Conservation (phyloP, 2,888 invertebrate genomes). For the Cephalotes varians region DNA sequence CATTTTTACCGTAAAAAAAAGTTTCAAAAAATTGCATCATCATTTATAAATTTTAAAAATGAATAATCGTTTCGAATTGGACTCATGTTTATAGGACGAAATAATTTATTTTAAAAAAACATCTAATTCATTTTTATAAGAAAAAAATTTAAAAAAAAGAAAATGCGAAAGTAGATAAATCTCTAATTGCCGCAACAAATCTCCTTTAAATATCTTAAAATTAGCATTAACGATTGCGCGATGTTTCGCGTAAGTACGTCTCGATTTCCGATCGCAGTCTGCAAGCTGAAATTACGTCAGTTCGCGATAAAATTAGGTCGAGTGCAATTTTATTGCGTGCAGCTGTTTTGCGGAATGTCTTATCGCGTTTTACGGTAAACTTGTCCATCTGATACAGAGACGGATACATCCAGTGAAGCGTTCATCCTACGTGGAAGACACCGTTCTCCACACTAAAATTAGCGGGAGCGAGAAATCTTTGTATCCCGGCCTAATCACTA, state of each 20-base stretch:
- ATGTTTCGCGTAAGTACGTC: neutral
- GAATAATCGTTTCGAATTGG: no score
- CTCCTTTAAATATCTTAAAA: neutral
- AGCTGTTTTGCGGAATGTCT: slow-evolving; percentile 43
- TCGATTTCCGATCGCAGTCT: slow-evolving; percentile 48
- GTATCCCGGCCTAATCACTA: neutral
- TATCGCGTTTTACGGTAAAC: slow-evolving; percentile 29
- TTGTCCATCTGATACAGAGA: slow-evolving; percentile 1
- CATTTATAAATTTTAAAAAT: no score
- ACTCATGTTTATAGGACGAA: no score
- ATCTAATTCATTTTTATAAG: neutral
- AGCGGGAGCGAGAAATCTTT: neutral
- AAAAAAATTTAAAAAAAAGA: neutral
- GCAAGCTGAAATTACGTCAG: slow-evolving; percentile 52
- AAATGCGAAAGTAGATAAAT: neutral
- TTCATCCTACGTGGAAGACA: neutral
- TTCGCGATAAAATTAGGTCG: slow-evolving; percentile 60
- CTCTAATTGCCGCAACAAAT: neutral
- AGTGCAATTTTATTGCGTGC: slow-evolving; percentile 56
- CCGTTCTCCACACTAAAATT: neutral
- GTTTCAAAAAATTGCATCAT: no score
- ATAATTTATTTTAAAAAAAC: neutral
- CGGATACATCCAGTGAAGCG: neutral
- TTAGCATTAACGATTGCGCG: neutral
- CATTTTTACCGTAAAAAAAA: no score